Evolutionary conservation across 2,797 vertebrate genomes (phyloP), one percentile per base, ranked within the genome.

Genomic region (Protonibea diacanthus): DNA sequence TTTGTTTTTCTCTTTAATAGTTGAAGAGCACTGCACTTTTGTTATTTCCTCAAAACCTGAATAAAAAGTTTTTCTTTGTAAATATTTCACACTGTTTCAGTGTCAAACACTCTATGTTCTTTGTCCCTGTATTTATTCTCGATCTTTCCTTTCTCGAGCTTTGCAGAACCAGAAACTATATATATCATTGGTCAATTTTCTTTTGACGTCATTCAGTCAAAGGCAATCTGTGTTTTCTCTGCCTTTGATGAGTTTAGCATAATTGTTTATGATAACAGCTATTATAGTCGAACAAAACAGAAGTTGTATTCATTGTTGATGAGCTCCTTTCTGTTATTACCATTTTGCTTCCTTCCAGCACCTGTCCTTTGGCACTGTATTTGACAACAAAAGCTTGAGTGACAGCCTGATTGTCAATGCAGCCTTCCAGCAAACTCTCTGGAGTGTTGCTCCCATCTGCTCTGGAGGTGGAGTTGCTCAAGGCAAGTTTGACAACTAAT

Each of bases 381-480:
- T 73, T 48, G 86, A 92, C 86, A 94, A 91, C 86, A 93, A 76
- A 77, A 89, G 81, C 63, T 78, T 92, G 78, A 84, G 83, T n/a
- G 94, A 94, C 78, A 96, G 94, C 88, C 90, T 97, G 71, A 95
- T 95, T 2, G 97, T 98, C 73, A 96, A 97, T 66, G 97, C 97
- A 47, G 96, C 97, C 61, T 99, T 99, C 87, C 97, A 97, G 91
- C 97, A 97, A 87, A 98, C 97, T 0, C 96, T 99, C 29, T 99
- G 98, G 98, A 97, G 96, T 18, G 97, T 99, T 62, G 96, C 96
- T 65, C 97, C 97, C 2, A 96, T 99, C 89, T 99, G 97, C 91
- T 98, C 97, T 60, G 96, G 95, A 85, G 95, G 96, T 67, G 96
- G 95, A 90, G 94, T 93, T 27, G 96, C 96, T 85, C 97, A 97